These are phyloP conservation scores for Serilophus lunatus DNA, from an alignment of 2,113 vertebrate species.

Conservation along the genomic window DNA sequence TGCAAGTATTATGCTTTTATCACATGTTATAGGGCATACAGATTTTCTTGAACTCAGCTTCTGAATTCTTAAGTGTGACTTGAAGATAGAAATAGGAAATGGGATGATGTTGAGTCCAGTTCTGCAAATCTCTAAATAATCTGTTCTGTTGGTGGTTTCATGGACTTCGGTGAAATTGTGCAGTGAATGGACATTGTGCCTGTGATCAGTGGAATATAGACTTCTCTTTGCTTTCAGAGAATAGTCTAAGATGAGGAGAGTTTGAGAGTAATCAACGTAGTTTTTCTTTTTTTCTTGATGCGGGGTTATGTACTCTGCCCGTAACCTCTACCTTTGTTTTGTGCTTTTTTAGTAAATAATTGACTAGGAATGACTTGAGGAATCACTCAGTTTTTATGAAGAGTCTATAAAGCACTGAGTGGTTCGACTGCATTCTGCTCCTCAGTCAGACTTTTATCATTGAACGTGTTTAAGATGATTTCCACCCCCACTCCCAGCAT, in stretches of 20 bases:
- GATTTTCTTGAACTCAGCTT: not conserved
- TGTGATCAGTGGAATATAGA: not conserved
- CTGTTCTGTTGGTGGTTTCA: not conserved
- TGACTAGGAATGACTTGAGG: not conserved
- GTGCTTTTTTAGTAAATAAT: slow-evolving; percentile 2
- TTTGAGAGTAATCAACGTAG: not conserved
- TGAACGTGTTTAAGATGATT: not conserved
- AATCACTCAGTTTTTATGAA: not conserved
- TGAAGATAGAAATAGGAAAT: not conserved
- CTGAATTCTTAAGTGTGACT: not conserved
- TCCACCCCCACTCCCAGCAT: not conserved
- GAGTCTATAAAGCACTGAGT: not conserved
- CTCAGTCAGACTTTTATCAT: not conserved
- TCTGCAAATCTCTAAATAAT: not conserved
- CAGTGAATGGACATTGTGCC: not conserved
- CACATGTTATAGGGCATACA: not conserved
- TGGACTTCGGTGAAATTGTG: not conserved
- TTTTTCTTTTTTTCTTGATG: not conserved
- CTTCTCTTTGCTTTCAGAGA: slow-evolving; percentile 41
- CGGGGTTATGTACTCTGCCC: not conserved
- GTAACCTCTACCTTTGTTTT: slow-evolving; percentile 13
- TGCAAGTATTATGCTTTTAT: not conserved
- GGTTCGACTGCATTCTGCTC: not conserved
- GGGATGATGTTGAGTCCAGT: not conserved
- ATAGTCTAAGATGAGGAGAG: not conserved